Conservation (phyloP, 2,113 vertebrate species). For the Quiscalus mexicanus region DNA sequence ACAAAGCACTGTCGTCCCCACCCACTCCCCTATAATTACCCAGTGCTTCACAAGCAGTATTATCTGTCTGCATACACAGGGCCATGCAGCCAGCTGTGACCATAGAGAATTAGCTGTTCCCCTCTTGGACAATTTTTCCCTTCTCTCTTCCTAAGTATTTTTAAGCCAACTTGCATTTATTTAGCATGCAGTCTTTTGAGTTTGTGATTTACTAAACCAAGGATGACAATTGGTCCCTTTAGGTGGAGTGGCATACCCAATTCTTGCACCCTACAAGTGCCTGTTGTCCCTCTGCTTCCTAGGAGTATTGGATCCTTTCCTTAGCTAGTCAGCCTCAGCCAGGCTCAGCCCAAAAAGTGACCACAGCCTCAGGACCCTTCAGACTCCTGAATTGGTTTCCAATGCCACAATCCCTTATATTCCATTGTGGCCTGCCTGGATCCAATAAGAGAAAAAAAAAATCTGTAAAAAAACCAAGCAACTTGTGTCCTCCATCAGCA, state of each 20-base stretch:
- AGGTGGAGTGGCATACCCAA: neutral
- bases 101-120: neutral
- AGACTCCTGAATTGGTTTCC: neutral
- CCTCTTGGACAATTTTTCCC: neutral
- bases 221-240: neutral
- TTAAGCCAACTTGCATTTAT: neutral
- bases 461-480: neutral
- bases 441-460: neutral
- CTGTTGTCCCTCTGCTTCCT: neutral
- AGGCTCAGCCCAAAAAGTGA: neutral
- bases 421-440: neutral
- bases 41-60: neutral
- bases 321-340: neutral
- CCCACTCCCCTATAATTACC: conserved; percentile 20
- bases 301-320: too few species aligned
- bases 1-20: neutral
- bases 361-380: neutral
- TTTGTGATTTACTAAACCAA: neutral
- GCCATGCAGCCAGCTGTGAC: conserved; percentile 9
- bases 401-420: neutral
- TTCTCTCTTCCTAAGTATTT: neutral
- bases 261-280: neutral
- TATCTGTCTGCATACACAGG: neutral
- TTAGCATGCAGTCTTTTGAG: neutral
- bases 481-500: neutral